Conservation (phyloP, 2,113 vertebrate species). For the Azemiops feae region DNA sequence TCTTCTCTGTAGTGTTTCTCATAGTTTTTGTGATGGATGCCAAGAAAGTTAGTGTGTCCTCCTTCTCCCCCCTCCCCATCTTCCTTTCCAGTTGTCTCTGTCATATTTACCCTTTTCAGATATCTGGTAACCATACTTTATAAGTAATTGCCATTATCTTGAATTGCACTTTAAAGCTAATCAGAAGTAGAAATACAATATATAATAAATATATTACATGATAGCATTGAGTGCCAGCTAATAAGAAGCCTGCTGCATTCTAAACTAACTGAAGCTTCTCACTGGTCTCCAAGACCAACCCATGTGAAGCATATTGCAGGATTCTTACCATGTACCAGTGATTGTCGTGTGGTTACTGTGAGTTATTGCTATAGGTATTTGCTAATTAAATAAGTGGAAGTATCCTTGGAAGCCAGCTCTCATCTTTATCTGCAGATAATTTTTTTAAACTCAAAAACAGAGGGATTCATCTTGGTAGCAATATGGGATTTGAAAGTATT, state of each 20-base stretch:
- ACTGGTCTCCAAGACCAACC: background rate
- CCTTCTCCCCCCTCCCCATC: background rate
- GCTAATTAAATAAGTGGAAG: slow-evolving; percentile 8
- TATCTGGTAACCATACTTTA: background rate
- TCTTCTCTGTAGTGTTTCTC: background rate
- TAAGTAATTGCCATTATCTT: background rate
- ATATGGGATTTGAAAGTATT: too few relatives aligned
- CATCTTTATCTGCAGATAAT: slow-evolving; percentile 13
- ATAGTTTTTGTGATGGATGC: background rate
- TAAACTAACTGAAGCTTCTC: background rate
- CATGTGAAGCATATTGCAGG: background rate
- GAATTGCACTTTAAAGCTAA: background rate
- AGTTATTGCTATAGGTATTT: background rate
- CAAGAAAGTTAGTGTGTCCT: background rate
- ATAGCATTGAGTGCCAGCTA: background rate
- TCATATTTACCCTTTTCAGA: background rate
- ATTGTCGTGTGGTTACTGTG: background rate
- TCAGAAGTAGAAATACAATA: background rate
- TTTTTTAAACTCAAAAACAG: background rate
- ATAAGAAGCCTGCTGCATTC: background rate
- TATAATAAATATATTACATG: too few relatives aligned
- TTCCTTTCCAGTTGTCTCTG: background rate
- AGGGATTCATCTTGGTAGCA: background rate
- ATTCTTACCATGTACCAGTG: background rate
- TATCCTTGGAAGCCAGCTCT: background rate